phyloP scores from a whole-genome alignment of 2,888 invertebrate species.

The Escarpia spicata region DNA sequence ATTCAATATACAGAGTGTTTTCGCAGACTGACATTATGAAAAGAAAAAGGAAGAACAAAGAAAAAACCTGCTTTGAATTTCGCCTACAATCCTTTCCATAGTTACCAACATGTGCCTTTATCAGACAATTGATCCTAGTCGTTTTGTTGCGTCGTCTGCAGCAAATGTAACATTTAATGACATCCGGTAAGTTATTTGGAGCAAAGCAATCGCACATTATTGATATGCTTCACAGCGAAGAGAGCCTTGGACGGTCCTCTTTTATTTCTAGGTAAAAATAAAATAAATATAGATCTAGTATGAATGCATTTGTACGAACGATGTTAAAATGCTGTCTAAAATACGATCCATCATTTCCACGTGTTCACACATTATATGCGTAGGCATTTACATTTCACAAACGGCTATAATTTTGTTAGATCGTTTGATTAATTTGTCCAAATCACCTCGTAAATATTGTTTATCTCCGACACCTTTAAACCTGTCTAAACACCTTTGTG shows the following conservation, averaged over 20 bases:
- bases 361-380: no score
- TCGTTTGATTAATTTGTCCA: neutral
- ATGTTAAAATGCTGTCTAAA: neutral
- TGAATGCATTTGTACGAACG: neutral
- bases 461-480: neutral
- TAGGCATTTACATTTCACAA: neutral
- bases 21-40: neutral
- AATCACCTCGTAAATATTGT: neutral
- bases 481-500: neutral
- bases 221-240: neutral
- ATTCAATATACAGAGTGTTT: neutral
- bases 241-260: neutral
- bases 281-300: neutral
- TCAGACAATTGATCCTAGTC: neutral
- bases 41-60: neutral
- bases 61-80: neutral
- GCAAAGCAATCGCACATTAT: neutral
- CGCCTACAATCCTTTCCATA: neutral
- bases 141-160: neutral
- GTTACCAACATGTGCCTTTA: neutral
- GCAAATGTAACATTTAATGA: neutral
- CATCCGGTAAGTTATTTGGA: neutral
- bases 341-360: neutral
- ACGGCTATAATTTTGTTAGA: neutral
- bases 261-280: neutral